Conservation (phyloP, 2,888 invertebrate genomes). For the Electrophaes corylata region DNA sequence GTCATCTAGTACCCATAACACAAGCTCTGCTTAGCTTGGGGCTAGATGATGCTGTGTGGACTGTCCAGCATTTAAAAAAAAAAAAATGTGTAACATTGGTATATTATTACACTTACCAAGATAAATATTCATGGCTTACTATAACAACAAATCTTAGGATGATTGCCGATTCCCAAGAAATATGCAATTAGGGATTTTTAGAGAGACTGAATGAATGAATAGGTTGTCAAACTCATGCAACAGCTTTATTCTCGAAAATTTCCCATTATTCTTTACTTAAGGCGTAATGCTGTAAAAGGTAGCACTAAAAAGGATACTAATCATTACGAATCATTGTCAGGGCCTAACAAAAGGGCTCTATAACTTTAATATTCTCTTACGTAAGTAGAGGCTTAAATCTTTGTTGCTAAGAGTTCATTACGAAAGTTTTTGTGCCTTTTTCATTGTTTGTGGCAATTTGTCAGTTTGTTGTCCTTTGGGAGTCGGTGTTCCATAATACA, state of each 20-base stretch:
- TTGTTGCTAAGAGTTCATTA: constrained; percentile 54
- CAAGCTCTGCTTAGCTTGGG: too few relatives aligned
- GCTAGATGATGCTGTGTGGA: too few relatives aligned
- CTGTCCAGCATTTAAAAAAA: too few relatives aligned
- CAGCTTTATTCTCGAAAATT: constrained; percentile 34
- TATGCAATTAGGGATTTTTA: background rate
- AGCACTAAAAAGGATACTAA: constrained; percentile 44
- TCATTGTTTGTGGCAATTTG: constrained; percentile 76
- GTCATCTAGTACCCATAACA: too few relatives aligned
- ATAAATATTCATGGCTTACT: too few relatives aligned
- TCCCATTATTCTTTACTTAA: constrained; percentile 43
- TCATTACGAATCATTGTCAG: constrained; percentile 43
- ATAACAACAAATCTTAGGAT: too few relatives aligned
- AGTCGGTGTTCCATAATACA: constrained; percentile 39
- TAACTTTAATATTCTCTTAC: constrained; percentile 48
- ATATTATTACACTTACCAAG: too few relatives aligned
- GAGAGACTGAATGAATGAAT: constrained; percentile 10
- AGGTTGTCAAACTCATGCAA: constrained; percentile 45
- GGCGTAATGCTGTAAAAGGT: constrained; percentile 50
- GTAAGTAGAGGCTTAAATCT: constrained; percentile 48
- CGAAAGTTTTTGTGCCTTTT: constrained; percentile 50
- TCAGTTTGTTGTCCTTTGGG: constrained; percentile 78
- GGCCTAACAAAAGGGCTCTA: constrained; percentile 53
- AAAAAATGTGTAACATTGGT: too few relatives aligned
- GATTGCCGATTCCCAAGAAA: background rate